These are phyloP conservation scores for Prietella phreatophila DNA, from an alignment of 2,113 vertebrate genomes.

Conservation along the genomic window DNA sequence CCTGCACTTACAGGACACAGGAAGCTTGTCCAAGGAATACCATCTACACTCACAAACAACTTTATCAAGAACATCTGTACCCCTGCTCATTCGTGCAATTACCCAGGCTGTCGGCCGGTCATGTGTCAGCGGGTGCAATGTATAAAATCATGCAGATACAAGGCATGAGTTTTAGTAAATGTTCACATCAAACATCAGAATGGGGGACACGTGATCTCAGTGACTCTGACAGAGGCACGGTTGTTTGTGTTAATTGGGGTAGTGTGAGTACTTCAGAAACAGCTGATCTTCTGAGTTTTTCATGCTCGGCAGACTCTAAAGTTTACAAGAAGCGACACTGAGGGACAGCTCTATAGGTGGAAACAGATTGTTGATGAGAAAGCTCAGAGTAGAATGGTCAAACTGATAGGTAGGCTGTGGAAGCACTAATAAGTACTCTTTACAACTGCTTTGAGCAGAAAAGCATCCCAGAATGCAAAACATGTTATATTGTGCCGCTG, in stretches of 20 bases:
- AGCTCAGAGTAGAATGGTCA: background rate
- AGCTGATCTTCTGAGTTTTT: background rate
- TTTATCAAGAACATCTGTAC: background rate
- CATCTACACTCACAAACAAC: constrained; percentile 12
- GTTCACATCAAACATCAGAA: background rate
- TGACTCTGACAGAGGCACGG: background rate
- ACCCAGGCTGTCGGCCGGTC: background rate
- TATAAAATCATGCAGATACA: background rate
- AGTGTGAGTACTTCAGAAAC: background rate
- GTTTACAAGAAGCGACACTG: background rate
- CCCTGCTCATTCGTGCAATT: no score
- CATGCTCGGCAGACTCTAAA: background rate
- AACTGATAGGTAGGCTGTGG: background rate
- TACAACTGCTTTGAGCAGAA: background rate
- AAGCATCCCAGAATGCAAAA: background rate
- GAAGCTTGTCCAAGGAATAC: constrained; percentile 27
- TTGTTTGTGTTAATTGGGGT: background rate
- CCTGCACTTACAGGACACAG: constrained; percentile 51
- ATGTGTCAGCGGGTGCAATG: background rate
- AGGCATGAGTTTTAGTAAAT: background rate
- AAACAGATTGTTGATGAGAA: background rate
- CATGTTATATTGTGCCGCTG: background rate
- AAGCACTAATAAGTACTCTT: background rate
- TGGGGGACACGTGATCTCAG: background rate
- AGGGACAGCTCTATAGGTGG: background rate